These are phyloP conservation scores for Melanotaenia nigrans DNA, from an alignment of 2,797 vertebrate genomes.

Conservation along the genomic window DNA sequence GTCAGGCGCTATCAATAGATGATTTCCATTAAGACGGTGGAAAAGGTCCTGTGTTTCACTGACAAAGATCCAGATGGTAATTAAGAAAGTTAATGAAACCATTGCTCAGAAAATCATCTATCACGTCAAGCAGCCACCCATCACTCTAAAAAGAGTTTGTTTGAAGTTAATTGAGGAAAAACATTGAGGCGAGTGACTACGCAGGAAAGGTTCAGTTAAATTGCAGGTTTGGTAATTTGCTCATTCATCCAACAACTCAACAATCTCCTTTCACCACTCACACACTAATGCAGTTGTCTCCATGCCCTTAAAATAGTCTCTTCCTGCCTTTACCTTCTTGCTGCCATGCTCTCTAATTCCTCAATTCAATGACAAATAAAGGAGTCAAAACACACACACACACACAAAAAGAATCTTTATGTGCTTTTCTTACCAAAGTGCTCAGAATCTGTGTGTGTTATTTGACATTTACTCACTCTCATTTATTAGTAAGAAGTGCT, in stretches of 20 bases:
- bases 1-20: conserved; percentile 38
- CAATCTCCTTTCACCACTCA: conserved; percentile 42
- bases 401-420: conserved; percentile 9
- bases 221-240: conserved; percentile 27
- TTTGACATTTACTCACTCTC: conserved; percentile 46
- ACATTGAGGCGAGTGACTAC: conserved; percentile 18
- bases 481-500: conserved; percentile 28
- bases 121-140: conserved; percentile 26
- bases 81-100: conserved; percentile 48
- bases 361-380: conserved; percentile 25
- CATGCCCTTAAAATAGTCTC: conserved; percentile 33
- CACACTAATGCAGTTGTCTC: conserved; percentile 38
- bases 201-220: conserved; percentile 42
- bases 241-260: conserved; percentile 27
- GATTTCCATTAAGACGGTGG: conserved; percentile 59
- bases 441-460: conserved; percentile 12
- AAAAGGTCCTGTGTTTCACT: conserved; percentile 47
- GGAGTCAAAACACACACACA: not conserved
- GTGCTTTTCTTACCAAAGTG: conserved; percentile 30
- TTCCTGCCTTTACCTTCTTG: conserved; percentile 38
- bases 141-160: conserved; percentile 29
- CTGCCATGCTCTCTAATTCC: conserved; percentile 38
- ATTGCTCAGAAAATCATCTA: conserved; percentile 21
- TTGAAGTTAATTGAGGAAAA: conserved; percentile 38
- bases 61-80: conserved; percentile 55